Evolutionary conservation across 2,113 vertebrate genomes (phyloP), one percentile per base, ranked within the genome.

Genomic region (Sapajus apella): DNA sequence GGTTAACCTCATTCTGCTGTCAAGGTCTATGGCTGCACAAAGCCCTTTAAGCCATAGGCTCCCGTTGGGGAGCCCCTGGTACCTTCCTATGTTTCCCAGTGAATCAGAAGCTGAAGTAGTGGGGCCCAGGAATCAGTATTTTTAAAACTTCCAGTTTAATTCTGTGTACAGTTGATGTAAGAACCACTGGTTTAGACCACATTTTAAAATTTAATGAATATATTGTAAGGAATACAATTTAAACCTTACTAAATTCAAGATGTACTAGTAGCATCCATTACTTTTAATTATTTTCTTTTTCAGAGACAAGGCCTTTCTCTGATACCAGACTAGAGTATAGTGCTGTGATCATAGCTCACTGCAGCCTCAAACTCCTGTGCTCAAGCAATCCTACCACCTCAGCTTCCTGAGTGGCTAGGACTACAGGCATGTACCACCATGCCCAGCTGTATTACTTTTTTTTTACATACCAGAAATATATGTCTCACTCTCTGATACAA

Each of bases 201-300:
- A 64, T 45, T 88, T 91, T 93, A 43, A 77, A 23, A 23, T 75
- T 92, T 73, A 87, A 21, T 72, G 58, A 83, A 56, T 50, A 81
- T 55, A 90, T 91, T 83, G 5, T 68, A 93, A 90, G 23, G 12
- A 83, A 83, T 72, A 91, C 61, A 83, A 83, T 70, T 64, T 76
- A 87, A 91, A 97, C 3, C 12, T 76, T 94, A 58, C 23, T 68
- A 58, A 93, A 95, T 58, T 64, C 30, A 85, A 85, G 7, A 76
- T 30, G 1, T 84, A 43, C 23, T 87, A 68, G 21, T 80, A 95
- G 8, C 45, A 90, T 83, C n/a, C 61, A n/a, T 87, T 94, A 58
- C 18, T 68, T 68, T 68, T 35, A 68, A 68, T 64, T 64, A 30
- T 30, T 64, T 64, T 64, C 25, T 64, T 64, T 64, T 13, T 13